Evolutionary conservation across 2,888 invertebrate genomes (phyloP), one percentile per base, ranked within the genome.

Genomic region (Deladenus siricidicola): DNA sequence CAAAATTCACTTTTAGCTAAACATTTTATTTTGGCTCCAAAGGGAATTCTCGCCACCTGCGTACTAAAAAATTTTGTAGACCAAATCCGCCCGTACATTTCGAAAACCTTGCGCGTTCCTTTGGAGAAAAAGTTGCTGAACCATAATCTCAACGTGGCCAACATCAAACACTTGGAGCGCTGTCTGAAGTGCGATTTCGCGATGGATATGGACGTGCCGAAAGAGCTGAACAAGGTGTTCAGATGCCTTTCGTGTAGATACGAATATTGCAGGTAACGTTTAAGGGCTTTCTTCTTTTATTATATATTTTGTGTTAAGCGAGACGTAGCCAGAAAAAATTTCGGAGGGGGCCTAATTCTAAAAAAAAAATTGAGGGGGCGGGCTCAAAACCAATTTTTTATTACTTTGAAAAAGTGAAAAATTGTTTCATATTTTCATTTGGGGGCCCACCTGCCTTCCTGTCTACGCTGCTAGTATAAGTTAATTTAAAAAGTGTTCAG

Each of bases 171-270:
- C 17, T 43, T 55, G 10, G 55, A 55, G 29, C 19, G 58, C 21
- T 64, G 64, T 39, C 50, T 43, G 23, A 48, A 62, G 42, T 65
- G 65, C 55, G 67, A 67, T 42, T 65, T 65, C 45, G 65, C 61
- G 28, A 62, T 67, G 21, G 56, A 49, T 8, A 63, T 65, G 17
- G 65, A 67, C 21, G 63, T 51, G 10, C 34, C 61, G 14, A 57
- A 49, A n/a, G 62, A 56, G 29, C 45, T 56, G 21, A 24, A 48
- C 4, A 47, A 62, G 44, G 65, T 65, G 2, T 65, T 65, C 47
- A 6, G 50, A 2, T 65, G 65, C 19, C 59, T 48, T 14, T 56
- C 63, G 29, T 64, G 64, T 49, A 29, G 34, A 14, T 64, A 48
- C 39, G 55, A 67, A 55, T 67, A 56, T 30, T 65, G 65, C 17